Evolutionary conservation across 2,797 vertebrate genomes (phyloP), one percentile per base, ranked within the genome.

Genomic region (Gobionotothen gibberifrons): DNA sequence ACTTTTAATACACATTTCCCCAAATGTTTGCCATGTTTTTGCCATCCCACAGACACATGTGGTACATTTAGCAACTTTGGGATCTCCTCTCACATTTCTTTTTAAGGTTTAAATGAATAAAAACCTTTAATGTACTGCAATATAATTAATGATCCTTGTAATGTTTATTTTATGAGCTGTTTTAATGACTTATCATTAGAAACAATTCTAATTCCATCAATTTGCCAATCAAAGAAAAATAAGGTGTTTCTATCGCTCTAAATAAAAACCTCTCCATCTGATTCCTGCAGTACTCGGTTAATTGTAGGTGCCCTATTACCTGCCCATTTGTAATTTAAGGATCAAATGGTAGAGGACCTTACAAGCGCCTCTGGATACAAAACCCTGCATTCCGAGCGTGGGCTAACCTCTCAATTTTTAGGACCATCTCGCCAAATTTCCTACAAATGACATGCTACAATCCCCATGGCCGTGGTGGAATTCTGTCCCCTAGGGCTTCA

Each of bases 371-470:
- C 62, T 71, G 19, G 73, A 70, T 67, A 70, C 64, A 72, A 78
- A 91, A 77, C 68, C 62, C 69, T 69, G 64, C 79, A 86, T 88
- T 84, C 78, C 72, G 56, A 44, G 42, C 26, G 32, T 76, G 64
- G 72, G 69, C 57, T 70, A 73, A 51, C 75, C 72, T 79, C 79
- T 76, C 66, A 44, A 36, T 76, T 91, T 92, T 92, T 93, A 92
- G 87, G 90, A 92, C 81, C 85, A 84, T 86, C 88, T 87, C 65
- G 92, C 75, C 90, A 90, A 85, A 89, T 78, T 48, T 87, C 82
- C 84, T 81, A 86, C 90, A 92, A 92, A 92, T 83, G 90, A 92
- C 86, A 66, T 90, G 91, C 79, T 88, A 92, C 91, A 94, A 93
- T 93, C 92, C 92, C 76, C 90, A 91, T 90, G 74, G 76, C 81